Conservation (phyloP, 1,140 invertebrate species). For the Pissodes strobi region DNA sequence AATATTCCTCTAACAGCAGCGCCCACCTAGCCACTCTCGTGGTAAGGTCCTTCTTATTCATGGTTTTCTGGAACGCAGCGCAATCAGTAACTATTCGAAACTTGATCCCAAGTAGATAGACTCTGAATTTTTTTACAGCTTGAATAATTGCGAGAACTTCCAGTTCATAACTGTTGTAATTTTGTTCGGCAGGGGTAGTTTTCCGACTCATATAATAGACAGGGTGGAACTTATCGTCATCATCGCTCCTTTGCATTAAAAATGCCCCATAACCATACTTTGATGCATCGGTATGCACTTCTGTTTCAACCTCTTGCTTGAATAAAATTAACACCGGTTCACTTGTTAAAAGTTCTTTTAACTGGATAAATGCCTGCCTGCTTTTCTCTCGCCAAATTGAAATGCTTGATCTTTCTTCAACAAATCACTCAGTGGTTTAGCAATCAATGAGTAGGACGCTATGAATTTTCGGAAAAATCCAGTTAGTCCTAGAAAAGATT, state of each 20-base stretch:
- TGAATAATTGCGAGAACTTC: conserved; percentile 56
- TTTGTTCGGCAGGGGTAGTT: conserved; percentile 40
- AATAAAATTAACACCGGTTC: conserved; percentile 53
- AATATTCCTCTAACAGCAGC: too few species aligned
- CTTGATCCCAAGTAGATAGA: conserved; percentile 58
- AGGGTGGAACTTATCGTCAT: conserved; percentile 56
- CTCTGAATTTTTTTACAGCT: conserved; percentile 58
- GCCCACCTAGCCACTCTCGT: too few species aligned
- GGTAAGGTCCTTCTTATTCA: too few species aligned
- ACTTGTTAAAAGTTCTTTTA: conserved; percentile 27
- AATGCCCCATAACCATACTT: conserved; percentile 46
- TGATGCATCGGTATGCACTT: conserved; percentile 42
- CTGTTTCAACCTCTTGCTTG: conserved; percentile 40
- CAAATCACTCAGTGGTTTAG: conserved; percentile 44
- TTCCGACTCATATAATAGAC: conserved; percentile 53
- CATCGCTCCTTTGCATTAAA: conserved; percentile 46
- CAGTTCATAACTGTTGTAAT: too few species aligned
- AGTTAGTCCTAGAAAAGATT: conserved; percentile 7
- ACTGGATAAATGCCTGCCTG: conserved; percentile 37
- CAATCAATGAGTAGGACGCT: conserved; percentile 3
- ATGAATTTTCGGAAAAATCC: conserved; percentile 15
- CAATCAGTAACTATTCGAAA: conserved; percentile 58
- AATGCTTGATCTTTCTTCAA: conserved; percentile 23
- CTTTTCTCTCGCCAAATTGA: conserved; percentile 27
- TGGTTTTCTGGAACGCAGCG: conserved; percentile 49